Evolutionary conservation across 1,140 invertebrate species (phyloP).

Genomic region (Drosophila hydei): DNA sequence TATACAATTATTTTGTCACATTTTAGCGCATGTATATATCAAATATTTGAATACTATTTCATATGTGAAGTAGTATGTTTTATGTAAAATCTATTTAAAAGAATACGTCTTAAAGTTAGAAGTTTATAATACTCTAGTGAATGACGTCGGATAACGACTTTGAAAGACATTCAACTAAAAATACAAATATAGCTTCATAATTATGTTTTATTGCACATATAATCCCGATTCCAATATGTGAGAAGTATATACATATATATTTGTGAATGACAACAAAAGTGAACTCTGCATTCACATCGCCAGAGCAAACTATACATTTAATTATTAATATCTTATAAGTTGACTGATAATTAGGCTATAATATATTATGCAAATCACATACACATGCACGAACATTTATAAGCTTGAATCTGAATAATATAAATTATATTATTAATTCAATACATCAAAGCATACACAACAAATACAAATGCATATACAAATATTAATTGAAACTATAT

Average conservation of each 20-base stretch:
- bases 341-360: constrained; percentile 71
- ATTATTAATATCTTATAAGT: constrained; percentile 29
- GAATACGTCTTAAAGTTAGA: neutral
- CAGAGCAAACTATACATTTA: constrained; percentile 2
- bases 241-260: no score
- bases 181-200: neutral
- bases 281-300: neutral
- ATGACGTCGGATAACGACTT: neutral
- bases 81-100: neutral
- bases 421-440: constrained; percentile 27
- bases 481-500: constrained; percentile 8
- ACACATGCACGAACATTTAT: constrained; percentile 11
- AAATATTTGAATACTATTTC: neutral
- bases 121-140: neutral
- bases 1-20: neutral
- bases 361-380: constrained; percentile 38
- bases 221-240: neutral
- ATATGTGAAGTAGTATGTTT: constrained; percentile 1
- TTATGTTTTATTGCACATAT: neutral
- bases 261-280: no score
- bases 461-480: constrained; percentile 26
- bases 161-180: neutral
- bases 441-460: constrained; percentile 22
- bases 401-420: neutral
- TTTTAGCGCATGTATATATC: constrained; percentile 2